These are phyloP conservation scores for Anas bernieri DNA, from an alignment of 2,797 vertebrate genomes.

Conservation along the genomic window DNA sequence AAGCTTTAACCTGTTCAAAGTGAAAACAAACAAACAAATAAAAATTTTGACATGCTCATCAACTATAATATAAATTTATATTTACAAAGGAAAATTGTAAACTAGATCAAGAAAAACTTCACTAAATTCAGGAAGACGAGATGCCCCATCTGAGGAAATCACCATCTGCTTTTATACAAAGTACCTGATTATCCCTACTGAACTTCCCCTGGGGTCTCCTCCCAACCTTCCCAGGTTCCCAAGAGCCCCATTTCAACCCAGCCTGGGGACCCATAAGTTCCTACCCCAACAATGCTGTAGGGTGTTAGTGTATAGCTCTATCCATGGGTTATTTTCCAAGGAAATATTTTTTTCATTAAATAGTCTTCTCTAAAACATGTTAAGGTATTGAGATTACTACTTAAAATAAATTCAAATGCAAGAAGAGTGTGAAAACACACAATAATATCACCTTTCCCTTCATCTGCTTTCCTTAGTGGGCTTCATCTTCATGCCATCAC, in stretches of 20 bases:
- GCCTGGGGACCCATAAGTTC: neutral
- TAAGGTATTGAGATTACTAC: neutral
- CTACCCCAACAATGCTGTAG: neutral
- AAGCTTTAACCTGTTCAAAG: neutral
- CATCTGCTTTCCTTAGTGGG: neutral
- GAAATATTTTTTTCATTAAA: neutral
- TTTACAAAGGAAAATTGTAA: neutral
- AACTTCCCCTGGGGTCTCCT: neutral
- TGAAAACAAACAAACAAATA: neutral
- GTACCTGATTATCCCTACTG: neutral
- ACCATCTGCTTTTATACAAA: neutral
- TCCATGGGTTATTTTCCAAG: neutral
- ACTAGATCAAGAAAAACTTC: neutral
- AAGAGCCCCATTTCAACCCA: neutral
- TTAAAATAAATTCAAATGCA: neutral
- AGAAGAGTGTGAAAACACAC: neutral
- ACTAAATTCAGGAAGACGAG: neutral
- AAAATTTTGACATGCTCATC: neutral
- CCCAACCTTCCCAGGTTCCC: neutral
- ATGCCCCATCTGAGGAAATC: neutral
- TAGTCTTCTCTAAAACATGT: neutral
- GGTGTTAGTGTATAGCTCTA: neutral
- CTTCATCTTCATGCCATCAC: neutral
- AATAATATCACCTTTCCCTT: neutral
- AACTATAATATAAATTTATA: neutral